Conservation (phyloP, 2,113 vertebrate species). For the Sander vitreus region DNA sequence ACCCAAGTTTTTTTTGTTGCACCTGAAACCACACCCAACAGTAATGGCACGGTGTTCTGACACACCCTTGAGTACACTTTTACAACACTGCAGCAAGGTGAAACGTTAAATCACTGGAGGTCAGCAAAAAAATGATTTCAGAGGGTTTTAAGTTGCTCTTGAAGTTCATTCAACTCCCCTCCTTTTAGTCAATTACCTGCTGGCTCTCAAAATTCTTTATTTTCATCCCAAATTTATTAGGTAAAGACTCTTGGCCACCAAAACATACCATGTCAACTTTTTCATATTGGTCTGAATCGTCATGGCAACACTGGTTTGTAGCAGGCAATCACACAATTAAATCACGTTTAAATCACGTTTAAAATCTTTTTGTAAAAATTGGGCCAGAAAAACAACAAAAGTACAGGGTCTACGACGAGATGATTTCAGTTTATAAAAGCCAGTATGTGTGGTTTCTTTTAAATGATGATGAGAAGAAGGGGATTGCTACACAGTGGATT, state of each 20-base stretch:
- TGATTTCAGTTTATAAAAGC: constrained; percentile 12
- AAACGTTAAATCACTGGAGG: neutral
- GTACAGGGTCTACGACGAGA: constrained; percentile 24
- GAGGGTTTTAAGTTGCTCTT: neutral
- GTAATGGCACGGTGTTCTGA: neutral
- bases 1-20: neutral
- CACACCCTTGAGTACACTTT: neutral
- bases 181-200: neutral
- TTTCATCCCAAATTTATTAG: neutral
- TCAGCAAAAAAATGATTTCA: neutral
- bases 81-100: neutral
- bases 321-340: neutral
- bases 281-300: neutral
- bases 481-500: constrained; percentile 53
- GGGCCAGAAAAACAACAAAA: constrained; percentile 11
- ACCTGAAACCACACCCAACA: neutral
- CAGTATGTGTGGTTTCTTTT: constrained; percentile 17
- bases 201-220: neutral
- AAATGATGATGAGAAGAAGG: constrained; percentile 1
- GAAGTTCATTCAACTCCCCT: neutral
- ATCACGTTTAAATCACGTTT: neutral
- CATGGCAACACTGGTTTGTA: constrained; percentile 10
- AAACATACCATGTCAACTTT: neutral
- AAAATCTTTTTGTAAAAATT: neutral
- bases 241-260: neutral